Evolutionary conservation across 2,797 vertebrate species (phyloP).

Genomic region (Smutsia temminckii): DNA sequence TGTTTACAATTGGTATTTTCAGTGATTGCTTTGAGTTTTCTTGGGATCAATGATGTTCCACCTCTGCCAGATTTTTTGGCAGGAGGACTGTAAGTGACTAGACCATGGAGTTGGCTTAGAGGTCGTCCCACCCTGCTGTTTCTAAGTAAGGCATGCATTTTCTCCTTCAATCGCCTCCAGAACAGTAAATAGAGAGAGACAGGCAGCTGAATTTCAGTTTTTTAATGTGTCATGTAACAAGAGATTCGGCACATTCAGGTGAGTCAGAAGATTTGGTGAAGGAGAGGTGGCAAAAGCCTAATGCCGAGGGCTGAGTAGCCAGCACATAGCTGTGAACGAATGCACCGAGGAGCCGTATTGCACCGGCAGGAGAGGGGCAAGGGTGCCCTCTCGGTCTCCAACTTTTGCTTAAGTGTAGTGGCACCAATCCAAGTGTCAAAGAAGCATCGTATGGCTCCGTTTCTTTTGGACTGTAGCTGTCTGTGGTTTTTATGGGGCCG

Average conservation of each 20-base stretch:
- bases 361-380: background rate
- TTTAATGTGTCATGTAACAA: conserved; percentile 25
- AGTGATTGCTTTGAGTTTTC: background rate
- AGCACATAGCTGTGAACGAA: background rate
- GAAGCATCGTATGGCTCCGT: conserved; percentile 28
- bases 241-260: background rate
- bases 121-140: background rate
- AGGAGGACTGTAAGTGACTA: background rate
- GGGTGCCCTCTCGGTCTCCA: conserved; percentile 38
- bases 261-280: background rate
- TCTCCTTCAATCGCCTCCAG: background rate
- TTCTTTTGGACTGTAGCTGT: conserved; percentile 29
- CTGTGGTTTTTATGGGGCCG: conserved; percentile 2
- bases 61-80: background rate
- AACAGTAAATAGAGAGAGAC: background rate
- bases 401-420: conserved; percentile 56
- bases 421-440: conserved; percentile 60
- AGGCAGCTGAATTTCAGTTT: conserved; percentile 34
- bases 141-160: background rate
- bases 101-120: background rate
- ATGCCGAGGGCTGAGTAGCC: background rate
- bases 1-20: background rate
- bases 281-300: background rate
- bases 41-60: background rate
- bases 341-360: background rate